These are phyloP conservation scores for Volucella bombylans DNA, from an alignment of 2,888 invertebrate species.

Conservation along the genomic window DNA sequence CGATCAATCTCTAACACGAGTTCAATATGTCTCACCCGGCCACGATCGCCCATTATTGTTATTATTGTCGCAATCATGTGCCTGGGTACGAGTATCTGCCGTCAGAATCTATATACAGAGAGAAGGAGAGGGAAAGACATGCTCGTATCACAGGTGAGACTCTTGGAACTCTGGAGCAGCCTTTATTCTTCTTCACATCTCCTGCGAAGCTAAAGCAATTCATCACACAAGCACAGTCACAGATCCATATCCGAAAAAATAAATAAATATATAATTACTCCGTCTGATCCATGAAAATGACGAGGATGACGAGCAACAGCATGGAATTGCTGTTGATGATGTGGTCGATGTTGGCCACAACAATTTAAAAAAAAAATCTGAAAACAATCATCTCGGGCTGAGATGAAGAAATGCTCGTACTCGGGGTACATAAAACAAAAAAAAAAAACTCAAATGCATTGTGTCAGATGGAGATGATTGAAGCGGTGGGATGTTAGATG, in stretches of 20 bases:
- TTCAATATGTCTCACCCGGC: constrained; percentile 47
- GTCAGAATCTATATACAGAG: not conserved
- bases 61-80: constrained; percentile 62
- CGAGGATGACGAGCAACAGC: constrained; percentile 59
- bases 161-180: constrained; percentile 18
- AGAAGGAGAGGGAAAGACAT: not conserved
- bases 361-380: not conserved
- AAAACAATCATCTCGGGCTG: constrained; percentile 2
- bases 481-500: constrained; percentile 59
- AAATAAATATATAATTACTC: constrained; percentile 60
- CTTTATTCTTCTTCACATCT: constrained; percentile 37
- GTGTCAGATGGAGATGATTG: constrained; percentile 72
- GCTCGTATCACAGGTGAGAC: constrained; percentile 60
- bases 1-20: constrained; percentile 63
- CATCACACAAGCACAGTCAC: constrained; percentile 58
- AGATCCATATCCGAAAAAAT: constrained; percentile 24
- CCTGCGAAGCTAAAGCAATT: constrained; percentile 67
- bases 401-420: no score
- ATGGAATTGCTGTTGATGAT: constrained; percentile 49
- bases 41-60: constrained; percentile 58
- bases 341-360: constrained; percentile 43
- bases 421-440: not conserved
- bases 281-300: constrained; percentile 34
- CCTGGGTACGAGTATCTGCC: not conserved
- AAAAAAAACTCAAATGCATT: constrained; percentile 50